Evolutionary conservation across 2,888 invertebrate genomes (phyloP).

Genomic region (Syrista parreyssii): DNA sequence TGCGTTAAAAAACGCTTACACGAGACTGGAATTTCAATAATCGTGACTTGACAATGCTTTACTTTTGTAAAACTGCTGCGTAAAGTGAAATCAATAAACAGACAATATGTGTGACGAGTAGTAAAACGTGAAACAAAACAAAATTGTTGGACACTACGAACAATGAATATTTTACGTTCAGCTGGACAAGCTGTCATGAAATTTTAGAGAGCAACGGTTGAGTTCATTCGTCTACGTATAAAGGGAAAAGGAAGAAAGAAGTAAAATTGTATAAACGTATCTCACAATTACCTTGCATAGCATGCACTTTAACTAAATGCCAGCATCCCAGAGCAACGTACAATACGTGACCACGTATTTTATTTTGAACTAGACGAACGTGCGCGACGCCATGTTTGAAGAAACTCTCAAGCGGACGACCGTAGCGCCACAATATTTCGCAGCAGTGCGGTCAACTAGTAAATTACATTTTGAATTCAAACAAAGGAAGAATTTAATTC

Average conservation of each 20-base stretch:
- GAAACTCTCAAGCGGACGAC: no score
- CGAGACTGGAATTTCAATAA: background rate
- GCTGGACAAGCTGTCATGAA: background rate
- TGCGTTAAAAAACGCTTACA: background rate
- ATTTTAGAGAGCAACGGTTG: background rate
- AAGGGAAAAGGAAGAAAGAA: background rate
- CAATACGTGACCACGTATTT: no score
- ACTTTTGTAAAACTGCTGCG: background rate
- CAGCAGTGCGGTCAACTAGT: no score
- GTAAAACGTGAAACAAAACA: background rate
- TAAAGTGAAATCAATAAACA: background rate
- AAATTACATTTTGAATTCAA: no score
- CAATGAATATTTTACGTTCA: background rate
- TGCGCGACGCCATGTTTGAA: no score
- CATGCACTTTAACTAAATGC: no score
- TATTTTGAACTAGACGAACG: no score
- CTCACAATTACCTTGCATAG: background rate
- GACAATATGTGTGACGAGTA: background rate
- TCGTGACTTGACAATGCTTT: background rate
- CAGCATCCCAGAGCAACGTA: no score
- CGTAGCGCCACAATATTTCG: no score
- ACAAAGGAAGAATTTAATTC: no score
- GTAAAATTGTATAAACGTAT: background rate
- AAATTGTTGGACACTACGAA: background rate
- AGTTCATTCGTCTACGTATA: background rate